Base-by-base conservation (phyloP, 1,140 invertebrate species). In the Elymnias hypermnestra region DNA sequence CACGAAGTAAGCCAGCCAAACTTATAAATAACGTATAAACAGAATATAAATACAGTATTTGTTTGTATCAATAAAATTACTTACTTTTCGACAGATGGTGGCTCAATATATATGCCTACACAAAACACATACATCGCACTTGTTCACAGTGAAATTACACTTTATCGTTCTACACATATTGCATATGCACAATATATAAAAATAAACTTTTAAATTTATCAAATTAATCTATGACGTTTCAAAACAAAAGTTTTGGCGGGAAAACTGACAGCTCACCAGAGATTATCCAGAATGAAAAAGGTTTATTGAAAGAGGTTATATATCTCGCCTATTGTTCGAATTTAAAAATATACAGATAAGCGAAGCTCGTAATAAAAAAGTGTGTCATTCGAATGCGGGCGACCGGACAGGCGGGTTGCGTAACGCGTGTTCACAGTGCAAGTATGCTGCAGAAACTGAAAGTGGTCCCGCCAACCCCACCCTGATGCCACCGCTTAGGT, bases 51-150 rank as follows among this genome's bases (percentile, higher is more conserved):
- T n/a, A n/a, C n/a, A n/a, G n/a, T n/a, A n/a, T n/a, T n/a, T n/a
- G n/a, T n/a, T n/a, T n/a, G n/a, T n/a, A n/a, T n/a, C n/a, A n/a
- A n/a, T n/a, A n/a, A n/a, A n/a, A n/a, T 44, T 51, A 66, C 69
- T 83, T 64, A 83, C 76, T 78, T 83, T 83, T 75, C 72, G 76
- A 83, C 76, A 83, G 79, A 83, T 83, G 76, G 58, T 83, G 79
- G 37, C 51, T 74, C 56, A 60, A 43, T 63, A 61, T 57, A 40
- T 54, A 54, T 46, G 52, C 65, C 62, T 67, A 59, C 64, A 76
- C 72, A 68, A 68, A 81, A 68, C 50, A 61, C 56, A 56, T 67
- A 81, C 70, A 72, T 69, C 52, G 69, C 76, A 67, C 51, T 53
- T 58, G 42, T 41, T 52, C 54, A 70, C 63, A 58, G 60, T 14